Evolutionary conservation across 2,888 invertebrate species (phyloP).

Genomic region (Chloroclysta siterata): DNA sequence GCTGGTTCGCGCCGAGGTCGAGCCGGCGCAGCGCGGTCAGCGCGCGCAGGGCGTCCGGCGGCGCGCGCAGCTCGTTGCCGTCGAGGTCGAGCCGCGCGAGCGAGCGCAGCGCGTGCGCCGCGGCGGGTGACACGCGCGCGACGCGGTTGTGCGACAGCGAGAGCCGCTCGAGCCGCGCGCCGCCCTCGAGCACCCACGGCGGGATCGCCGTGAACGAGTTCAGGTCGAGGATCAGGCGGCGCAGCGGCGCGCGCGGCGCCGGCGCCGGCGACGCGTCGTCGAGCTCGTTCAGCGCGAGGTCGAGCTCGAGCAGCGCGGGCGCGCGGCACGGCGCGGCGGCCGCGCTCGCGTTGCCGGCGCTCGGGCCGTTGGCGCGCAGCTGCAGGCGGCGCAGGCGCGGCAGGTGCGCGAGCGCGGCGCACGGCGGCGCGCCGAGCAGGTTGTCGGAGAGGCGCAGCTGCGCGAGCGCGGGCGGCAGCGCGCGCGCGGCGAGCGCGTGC

Average conservation of each 20-base stretch:
- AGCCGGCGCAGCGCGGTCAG: slow-evolving; percentile 88
- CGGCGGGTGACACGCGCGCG: slow-evolving; percentile 85
- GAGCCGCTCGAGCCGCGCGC: slow-evolving; percentile 88
- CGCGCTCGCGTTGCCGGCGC: slow-evolving; percentile 19
- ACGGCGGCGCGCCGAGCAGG: slow-evolving; percentile 86
- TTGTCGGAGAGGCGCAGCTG: slow-evolving; percentile 88
- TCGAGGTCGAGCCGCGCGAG: slow-evolving; percentile 89
- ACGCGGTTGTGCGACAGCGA: slow-evolving; percentile 91
- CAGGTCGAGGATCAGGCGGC: slow-evolving; percentile 90
- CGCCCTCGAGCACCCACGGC: slow-evolving; percentile 85
- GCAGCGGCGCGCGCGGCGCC: slow-evolving; percentile 87
- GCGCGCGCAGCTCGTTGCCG: slow-evolving; percentile 86
- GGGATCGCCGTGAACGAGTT: slow-evolving; percentile 89
- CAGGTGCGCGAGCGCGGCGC: slow-evolving; percentile 78
- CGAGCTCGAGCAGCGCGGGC: slow-evolving; percentile 89
- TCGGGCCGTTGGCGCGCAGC: slow-evolving; percentile 76
- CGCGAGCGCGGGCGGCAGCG: slow-evolving; percentile 86
- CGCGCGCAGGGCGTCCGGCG: slow-evolving; percentile 86
- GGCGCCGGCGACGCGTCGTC: slow-evolving; percentile 87
- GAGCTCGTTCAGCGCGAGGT: slow-evolving; percentile 91
- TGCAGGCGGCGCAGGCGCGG: slow-evolving; percentile 85
- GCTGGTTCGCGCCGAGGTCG: slow-evolving; percentile 90
- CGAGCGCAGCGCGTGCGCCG: slow-evolving; percentile 78
- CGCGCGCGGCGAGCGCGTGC: slow-evolving; percentile 77
- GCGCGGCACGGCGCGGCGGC: background rate